Evolutionary conservation across 1,140 invertebrate genomes (phyloP), one percentile per base, ranked within the genome.

Genomic region (Nephila pilipes): DNA sequence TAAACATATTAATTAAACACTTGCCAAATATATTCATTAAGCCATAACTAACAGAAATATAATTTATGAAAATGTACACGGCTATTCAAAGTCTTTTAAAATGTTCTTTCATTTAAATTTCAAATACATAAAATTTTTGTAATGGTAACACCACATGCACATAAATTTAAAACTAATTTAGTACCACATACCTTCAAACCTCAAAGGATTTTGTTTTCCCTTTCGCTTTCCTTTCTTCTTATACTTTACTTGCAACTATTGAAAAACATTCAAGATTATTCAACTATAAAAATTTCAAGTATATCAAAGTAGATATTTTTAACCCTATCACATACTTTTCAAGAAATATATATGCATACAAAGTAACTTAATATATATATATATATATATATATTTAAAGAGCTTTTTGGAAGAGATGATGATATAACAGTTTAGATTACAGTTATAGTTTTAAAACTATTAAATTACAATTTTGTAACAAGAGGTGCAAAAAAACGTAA

Each of bases 161-260:
- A 10, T 10, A 1, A 46, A 46, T 46, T 46, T 46, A 10, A 46
- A 46, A 4, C 0, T 46, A 46, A 46, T 46, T 46, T 0, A 6
- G 20, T 29, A 18, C 2, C 14, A 18, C 29, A 29, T 89, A 93
- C 92, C 92, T 93, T 93, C 92, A 93, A 93, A 93, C 36, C 79
- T 81, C 36, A 94, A 91, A 81, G 83, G 79, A 25, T 93, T 93
- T 16, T 94, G 93, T n/a, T 90, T 93, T 65, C 92, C 87, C 60
- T 90, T 89, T 69, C 92, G 81, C 80, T 94, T 94, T 10, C 92
- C 87, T 38, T 94, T 94, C 85, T 94, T 94, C 57, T 95, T 95
- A 22, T 93, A 93, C 25, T 94, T 92, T 16, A 94, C 93, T 87
- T 93, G 93, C 8, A 93, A 38, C 89, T 93, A 54, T 18, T 22